A percentile compares a stretch with the other conserved stretches of the same genome.
These are phyloP conservation scores for Hypotaenidia philippensis DNA, from an alignment of 2,797 vertebrate genomes.

Conservation along the genomic window DNA sequence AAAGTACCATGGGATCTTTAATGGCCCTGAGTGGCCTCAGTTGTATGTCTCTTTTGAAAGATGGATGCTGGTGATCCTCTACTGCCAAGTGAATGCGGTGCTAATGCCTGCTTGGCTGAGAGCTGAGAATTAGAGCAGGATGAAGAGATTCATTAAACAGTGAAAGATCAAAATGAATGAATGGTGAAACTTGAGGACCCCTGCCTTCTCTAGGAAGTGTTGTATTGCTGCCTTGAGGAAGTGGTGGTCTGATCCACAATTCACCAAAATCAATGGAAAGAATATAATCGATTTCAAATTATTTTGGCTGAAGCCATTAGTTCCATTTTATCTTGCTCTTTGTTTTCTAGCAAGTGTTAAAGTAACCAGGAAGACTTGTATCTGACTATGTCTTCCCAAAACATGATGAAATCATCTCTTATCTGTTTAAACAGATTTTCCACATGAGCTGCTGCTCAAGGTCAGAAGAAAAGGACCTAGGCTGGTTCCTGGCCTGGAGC, in stretches of 20 bases:
- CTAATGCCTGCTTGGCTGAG: conserved; percentile 42
- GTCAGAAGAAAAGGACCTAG: neutral
- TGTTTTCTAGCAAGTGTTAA: conserved; percentile 53
- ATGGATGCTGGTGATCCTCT: conserved; percentile 53
- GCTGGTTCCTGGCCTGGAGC: neutral
- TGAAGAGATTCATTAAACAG: conserved; percentile 49
- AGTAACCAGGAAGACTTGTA: conserved; percentile 21
- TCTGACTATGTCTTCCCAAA: conserved; percentile 28
- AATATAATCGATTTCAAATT: conserved; percentile 63
- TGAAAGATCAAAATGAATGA: conserved; percentile 52
- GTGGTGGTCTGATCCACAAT: conserved; percentile 53
- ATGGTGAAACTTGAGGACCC: conserved; percentile 36
- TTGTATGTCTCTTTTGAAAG: conserved; percentile 44
- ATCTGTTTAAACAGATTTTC: conserved; percentile 16
- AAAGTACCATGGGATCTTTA: conserved; percentile 49
- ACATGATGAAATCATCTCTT: conserved; percentile 12
- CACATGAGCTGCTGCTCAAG: neutral
- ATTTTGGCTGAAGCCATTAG: conserved; percentile 45
- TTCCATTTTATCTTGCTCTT: conserved; percentile 54
- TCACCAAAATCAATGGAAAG: conserved; percentile 62
- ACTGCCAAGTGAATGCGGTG: conserved; percentile 26
- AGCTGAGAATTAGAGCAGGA: conserved; percentile 55
- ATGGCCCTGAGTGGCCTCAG: conserved; percentile 29
- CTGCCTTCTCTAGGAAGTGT: conserved; percentile 53
- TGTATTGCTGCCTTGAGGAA: conserved; percentile 59